Evolutionary conservation across 2,888 invertebrate species (phyloP), one percentile per base, ranked within the genome.

Genomic region (Epirrhoe tristata): DNA sequence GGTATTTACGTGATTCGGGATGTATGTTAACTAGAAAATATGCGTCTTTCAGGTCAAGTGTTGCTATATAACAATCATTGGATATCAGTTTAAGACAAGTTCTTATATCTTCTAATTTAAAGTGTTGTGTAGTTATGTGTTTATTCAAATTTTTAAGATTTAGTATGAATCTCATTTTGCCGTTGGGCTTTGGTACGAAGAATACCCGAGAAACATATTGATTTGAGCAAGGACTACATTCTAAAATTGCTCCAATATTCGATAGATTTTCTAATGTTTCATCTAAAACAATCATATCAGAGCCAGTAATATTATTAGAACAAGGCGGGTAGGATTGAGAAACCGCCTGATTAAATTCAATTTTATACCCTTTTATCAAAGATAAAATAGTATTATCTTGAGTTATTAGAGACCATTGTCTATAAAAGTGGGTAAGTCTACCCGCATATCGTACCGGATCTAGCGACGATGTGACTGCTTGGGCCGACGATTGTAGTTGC

Each of bases 371-470:
- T 31, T 34, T 14, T n/a, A 54, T 6, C 34, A 5, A 54, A 34
- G n/a, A 14, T 54, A 48, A 48, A 48, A n/a, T 48, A 4, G 14
- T 48, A 5, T 14, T 7, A 48, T 48, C 48, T 4, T 48, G 48
- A 48, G 48, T 48, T 14, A 48, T 48, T 48, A 48, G 48, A 48
- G 48, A 48, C 48, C 48, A 48, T 48, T 48, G 48, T 48, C 48
- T 48, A 14, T 48, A 48, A 48, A 48, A 14, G 14, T 48, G 14
- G 48, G 3, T 14, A 48, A 48, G n/a, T n/a, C n/a, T n/a, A n/a
- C n/a, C n/a, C n/a, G n/a, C n/a, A n/a, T n/a, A n/a, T n/a, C n/a
- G n/a, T 39, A 39, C 39, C 39, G 39, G 39, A 39, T 39, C 39
- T 39, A 39, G 39, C 39, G 48, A 1, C 14, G 48, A 14, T 14